Evolutionary conservation across 2,888 invertebrate species (phyloP), one percentile per base, ranked within the genome.

Genomic region (Encarsia formosa): DNA sequence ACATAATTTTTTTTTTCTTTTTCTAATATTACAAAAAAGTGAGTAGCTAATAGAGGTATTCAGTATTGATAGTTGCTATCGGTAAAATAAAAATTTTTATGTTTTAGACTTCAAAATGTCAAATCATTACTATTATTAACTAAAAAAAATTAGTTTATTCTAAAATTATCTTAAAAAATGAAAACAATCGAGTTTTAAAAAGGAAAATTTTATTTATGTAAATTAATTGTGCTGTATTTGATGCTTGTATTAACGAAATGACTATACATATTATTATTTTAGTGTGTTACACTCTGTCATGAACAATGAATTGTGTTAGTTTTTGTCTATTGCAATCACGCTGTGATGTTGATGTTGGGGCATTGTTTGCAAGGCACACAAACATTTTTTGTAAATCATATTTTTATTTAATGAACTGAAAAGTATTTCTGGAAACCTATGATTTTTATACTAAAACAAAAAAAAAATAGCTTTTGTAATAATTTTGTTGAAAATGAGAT

Each of bases 321-420:
- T 16, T 31, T 26, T 37, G 37, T 35, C 42, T 29, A 26, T 31
- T 22, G 31, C 26, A 42, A 42, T 49, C 35, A 16, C 26, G 26
- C 24, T 41, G 45, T 47, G n/a, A n/a, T n/a, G 24, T 24, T 51
- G 22, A 34, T 46, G 18, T 41, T 47, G 18, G 23, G 19, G 42
- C 31, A 42, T 47, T 47, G 47, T 42, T 47, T 29, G 31, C 47
- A 47, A 52, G 47, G 52, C 47, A 52, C 52, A 52, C 42, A 47
- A 47, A 42, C 24, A 19, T n/a, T n/a, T n/a, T n/a, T n/a, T n/a
- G n/a, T n/a, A n/a, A n/a, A n/a, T n/a, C n/a, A n/a, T n/a, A n/a
- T n/a, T n/a, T n/a, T n/a, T n/a, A n/a, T n/a, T n/a, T n/a, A n/a
- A n/a, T n/a, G n/a, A n/a, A n/a, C n/a, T n/a, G n/a, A n/a, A n/a